phyloP scores from a whole-genome alignment of 2,797 vertebrate genomes.

The Pseudochromis fuscus region DNA sequence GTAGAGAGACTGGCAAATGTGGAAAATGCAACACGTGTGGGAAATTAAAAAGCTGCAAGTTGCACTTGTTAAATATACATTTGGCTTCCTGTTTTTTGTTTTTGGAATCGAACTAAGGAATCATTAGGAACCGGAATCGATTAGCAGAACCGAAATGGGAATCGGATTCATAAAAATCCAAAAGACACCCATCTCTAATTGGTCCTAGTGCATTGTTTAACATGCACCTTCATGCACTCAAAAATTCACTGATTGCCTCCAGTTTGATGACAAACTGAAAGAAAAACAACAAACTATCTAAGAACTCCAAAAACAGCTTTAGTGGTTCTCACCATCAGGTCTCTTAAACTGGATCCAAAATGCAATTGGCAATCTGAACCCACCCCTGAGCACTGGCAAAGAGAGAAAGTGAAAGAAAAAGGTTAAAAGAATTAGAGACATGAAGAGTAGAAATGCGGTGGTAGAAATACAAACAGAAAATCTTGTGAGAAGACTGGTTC shows the following conservation, averaged over 20 bases:
- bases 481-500: constrained; percentile 15
- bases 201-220: too few species aligned
- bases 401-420: background rate
- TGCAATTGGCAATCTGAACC: background rate
- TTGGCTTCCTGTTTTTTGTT: too few species aligned
- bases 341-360: background rate
- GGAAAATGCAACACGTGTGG: too few species aligned
- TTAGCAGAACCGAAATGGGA: too few species aligned
- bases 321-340: background rate
- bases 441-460: background rate
- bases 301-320: background rate
- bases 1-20: too few species aligned
- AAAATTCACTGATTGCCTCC: constrained; percentile 5
- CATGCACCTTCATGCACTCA: too few species aligned
- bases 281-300: background rate
- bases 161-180: too few species aligned
- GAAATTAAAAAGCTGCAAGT: too few species aligned
- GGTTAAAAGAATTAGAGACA: background rate
- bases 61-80: too few species aligned
- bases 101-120: too few species aligned
- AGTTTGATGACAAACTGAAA: constrained; percentile 7
- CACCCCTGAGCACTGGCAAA: background rate
- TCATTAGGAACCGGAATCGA: too few species aligned
- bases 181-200: too few species aligned
- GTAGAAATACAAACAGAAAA: constrained; percentile 13